These are phyloP conservation scores for Apodemus agrarius DNA, from an alignment of 2,797 vertebrate genomes.

Conservation along the genomic window DNA sequence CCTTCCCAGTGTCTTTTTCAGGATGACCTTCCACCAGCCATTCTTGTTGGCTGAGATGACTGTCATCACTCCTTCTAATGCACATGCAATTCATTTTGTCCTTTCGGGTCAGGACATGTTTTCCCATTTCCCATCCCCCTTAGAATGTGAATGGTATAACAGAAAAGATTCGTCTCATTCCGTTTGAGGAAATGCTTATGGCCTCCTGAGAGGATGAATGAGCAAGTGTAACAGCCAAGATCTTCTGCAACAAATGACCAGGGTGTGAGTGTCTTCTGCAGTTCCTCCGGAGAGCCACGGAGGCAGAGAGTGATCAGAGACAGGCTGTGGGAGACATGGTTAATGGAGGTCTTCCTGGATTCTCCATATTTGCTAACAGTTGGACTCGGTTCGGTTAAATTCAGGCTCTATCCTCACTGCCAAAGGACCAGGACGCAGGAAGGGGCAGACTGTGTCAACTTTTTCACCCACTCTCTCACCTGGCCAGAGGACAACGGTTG, in stretches of 20 bases:
- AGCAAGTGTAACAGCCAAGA: not conserved
- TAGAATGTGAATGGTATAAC: not conserved
- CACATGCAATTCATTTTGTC: not conserved
- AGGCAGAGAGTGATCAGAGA: not conserved
- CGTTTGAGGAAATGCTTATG: not conserved
- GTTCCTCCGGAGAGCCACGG: not conserved
- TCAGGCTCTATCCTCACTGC: not conserved
- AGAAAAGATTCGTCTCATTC: not conserved
- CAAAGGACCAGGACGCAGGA: not conserved
- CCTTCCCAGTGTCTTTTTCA: not conserved
- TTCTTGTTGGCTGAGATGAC: not conserved
- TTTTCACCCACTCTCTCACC: not conserved
- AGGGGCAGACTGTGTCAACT: too few relatives aligned
- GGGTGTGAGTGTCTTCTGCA: not conserved
- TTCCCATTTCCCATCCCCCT: not conserved
- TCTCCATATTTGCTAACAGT: not conserved
- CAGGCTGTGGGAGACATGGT: not conserved
- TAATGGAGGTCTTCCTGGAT: not conserved
- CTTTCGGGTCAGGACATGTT: not conserved
- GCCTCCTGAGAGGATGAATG: not conserved
- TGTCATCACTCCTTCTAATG: too few relatives aligned
- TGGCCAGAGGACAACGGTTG: not conserved
- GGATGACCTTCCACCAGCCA: not conserved
- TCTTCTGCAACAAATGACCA: not conserved
- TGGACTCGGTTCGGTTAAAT: not conserved